Base-by-base conservation (phyloP, 2,797 vertebrate genomes). In the Sebastes hubbsi region DNA sequence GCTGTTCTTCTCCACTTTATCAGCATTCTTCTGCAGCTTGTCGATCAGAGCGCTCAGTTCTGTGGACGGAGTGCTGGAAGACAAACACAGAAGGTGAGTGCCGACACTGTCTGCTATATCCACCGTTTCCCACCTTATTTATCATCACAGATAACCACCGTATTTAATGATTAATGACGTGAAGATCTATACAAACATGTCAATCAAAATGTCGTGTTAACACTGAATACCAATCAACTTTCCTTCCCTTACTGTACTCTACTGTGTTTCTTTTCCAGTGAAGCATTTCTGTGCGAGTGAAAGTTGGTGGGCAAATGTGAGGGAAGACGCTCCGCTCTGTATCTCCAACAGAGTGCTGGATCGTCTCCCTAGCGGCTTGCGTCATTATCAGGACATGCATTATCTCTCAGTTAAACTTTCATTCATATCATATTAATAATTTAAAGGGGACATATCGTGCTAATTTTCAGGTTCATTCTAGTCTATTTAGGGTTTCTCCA, bases 1-100 rank as follows among this genome's bases (percentile, higher is more conserved):
- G 46, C 99, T 98, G 93, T 97, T 97, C 84, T 96, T 97, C 90
- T 99, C 98, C 95, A 99, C 99, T 83, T 97, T 97, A 90, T 99
- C 99, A 0, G 98, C 99, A 96, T 97, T 98, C 87, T 94, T 97
- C 95, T 99, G 99, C 87, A 99, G 93, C 91, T 96, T 97, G 81
- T 99, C 98, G 0, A 99, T 97, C 91, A 99, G 95, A 63, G 88
- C 68, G 0, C 91, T 87, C 72, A 99, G 93, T 56, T 98, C 97
- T 16, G 84, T 77, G 7, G 88, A 72, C 2, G 80, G 42, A 42
- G 85, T 25, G 0, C 92, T 95, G 75, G 2, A 68, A 42, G 34
- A 72, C 63, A 78, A 5, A 38, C 10, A 62, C 18, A 84, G 3
- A 62, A 29, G 18, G 54, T 16, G 12, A 63, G 62, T 14, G 24